Conservation (phyloP, 2,797 vertebrate species). For the Platalea minor region DNA sequence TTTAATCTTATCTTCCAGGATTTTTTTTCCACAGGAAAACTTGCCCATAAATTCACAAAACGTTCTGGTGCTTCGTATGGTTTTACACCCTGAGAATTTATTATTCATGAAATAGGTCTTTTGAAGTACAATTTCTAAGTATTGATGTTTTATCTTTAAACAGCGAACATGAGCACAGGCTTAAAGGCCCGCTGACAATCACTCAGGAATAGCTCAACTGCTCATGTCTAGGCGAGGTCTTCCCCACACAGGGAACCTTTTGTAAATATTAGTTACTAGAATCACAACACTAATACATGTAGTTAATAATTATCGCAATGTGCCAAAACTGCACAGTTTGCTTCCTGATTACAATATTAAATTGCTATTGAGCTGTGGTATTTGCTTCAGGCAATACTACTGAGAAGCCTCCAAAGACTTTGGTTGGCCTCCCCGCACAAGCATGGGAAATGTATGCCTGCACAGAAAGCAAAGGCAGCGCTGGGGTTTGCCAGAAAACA, state of each 20-base stretch:
- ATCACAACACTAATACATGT: constrained; percentile 75
- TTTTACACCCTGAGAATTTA: constrained; percentile 74
- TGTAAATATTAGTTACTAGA: constrained; percentile 81
- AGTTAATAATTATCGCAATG: constrained; percentile 81
- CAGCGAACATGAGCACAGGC: constrained; percentile 54
- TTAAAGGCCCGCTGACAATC: constrained; percentile 73
- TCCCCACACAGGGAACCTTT: constrained; percentile 74
- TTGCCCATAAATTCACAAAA: constrained; percentile 72
- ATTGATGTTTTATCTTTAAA: constrained; percentile 78
- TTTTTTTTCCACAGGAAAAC: constrained; percentile 51
- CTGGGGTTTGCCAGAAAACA: constrained; percentile 78
- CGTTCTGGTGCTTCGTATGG: constrained; percentile 59
- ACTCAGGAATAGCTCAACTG: constrained; percentile 71
- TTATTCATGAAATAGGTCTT: constrained; percentile 75
- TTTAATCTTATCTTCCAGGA: constrained; percentile 33
- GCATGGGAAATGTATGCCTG: constrained; percentile 67
- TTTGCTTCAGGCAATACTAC: constrained; percentile 79
- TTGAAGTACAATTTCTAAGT: constrained; percentile 77
- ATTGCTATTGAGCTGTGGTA: constrained; percentile 79
- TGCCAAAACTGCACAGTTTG: constrained; percentile 79
- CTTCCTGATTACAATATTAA: constrained; percentile 81
- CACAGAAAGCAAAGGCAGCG: constrained; percentile 65
- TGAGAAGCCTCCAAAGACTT: constrained; percentile 78
- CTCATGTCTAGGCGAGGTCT: constrained; percentile 72
- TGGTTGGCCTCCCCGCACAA: constrained; percentile 70